Evolutionary conservation across 2,797 vertebrate species (phyloP), one percentile per base, ranked within the genome.

Genomic region (Cebuella pygmaea): DNA sequence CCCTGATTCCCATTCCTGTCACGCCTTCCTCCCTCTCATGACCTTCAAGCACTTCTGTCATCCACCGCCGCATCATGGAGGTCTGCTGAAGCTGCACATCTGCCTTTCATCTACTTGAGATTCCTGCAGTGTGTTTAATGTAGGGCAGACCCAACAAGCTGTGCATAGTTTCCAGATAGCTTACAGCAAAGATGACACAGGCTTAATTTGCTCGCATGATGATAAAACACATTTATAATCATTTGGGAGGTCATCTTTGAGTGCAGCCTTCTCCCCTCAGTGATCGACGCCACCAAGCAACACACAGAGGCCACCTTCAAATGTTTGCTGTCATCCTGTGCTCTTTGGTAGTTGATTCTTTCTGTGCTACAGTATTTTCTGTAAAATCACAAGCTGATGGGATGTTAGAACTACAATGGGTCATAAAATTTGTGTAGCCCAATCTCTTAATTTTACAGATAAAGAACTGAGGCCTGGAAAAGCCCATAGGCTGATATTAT

Each of bases 381-480:
- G 8, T 70, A 44, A 84, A 89, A 81, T 88, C 24, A 27, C 82
- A 89, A 85, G 86, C 2, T 20, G 26, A 7, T 80, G 33, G 13
- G 9, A 84, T 78, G 27, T 82, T 92, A 67, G 17, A 39, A 81
- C 44, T 61, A 64, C 39, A 93, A 48, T 30, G 14, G 20, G 4
- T 13, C 46, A 39, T 78, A 52, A 46, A 33, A 48, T 89, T 41
- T 81, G 27, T 20, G 36, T 2, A 27, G 11, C 12, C 24, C 44
- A 30, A 33, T 30, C 10, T 80, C 44, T 82, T 96, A 52, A 57
- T 75, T 91, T 92, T 95, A 78, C 30, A 82, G 46, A 50, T 86
- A 61, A 91, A 91, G 52, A 61, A 41, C 1, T 24, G 72, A 44
- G 13, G 41, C 41, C 33, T 61, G 12, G 14, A 79, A 52, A 17